phyloP scores from a whole-genome alignment of 1,140 invertebrate species.

The Anoplolepis gracilipes region DNA sequence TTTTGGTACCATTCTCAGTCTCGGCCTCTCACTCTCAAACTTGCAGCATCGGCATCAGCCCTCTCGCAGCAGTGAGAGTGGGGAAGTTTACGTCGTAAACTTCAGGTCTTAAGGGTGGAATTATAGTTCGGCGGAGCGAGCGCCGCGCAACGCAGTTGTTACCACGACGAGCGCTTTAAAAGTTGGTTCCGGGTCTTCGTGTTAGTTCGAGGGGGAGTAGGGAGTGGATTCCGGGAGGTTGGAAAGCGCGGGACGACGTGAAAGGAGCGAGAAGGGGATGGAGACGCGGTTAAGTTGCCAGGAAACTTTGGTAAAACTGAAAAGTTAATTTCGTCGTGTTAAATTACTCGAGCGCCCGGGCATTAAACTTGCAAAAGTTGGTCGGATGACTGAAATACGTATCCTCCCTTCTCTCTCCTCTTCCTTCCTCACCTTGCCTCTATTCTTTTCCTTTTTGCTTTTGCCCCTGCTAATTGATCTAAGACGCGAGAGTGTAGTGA shows the following conservation, averaged over 20 bases:
- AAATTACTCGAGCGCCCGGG: conserved; percentile 84
- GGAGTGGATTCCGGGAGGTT: conserved; percentile 51
- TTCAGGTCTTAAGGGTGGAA: conserved; percentile 77
- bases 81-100: conserved; percentile 79
- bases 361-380: conserved; percentile 85
- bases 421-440: conserved; percentile 11
- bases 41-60: conserved; percentile 70
- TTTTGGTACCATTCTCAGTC: conserved; percentile 36
- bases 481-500: conserved; percentile 35
- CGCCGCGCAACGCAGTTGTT: conserved; percentile 74
- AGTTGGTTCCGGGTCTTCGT: conserved; percentile 77
- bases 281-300: conserved; percentile 82
- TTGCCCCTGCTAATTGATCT: conserved; percentile 45
- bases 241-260: conserved; percentile 57
- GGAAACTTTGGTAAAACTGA: conserved; percentile 85
- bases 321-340: conserved; percentile 85
- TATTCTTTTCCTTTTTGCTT: conserved; percentile 25
- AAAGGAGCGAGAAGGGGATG: conserved; percentile 63
- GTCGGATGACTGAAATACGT: conserved; percentile 83
- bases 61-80: conserved; percentile 47
- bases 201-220: conserved; percentile 44
- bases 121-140: conserved; percentile 75
- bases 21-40: conserved; percentile 55
- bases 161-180: conserved; percentile 83
- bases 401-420: conserved; percentile 71